Evolutionary conservation across 1,140 invertebrate genomes (phyloP).

Genomic region (Chelonus insularis): DNA sequence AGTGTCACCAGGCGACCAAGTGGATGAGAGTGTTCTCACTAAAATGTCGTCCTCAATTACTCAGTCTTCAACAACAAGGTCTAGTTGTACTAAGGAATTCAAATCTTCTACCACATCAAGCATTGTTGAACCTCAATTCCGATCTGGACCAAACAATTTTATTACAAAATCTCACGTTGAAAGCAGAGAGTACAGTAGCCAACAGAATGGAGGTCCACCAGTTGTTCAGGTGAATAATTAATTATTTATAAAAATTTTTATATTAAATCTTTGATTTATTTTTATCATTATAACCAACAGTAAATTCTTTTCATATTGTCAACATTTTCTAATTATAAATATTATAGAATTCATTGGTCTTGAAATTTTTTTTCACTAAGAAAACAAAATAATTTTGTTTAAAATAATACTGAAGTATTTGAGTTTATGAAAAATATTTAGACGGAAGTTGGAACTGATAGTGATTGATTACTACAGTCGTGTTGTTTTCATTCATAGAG

Average conservation of each 20-base stretch:
- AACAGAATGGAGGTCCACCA: slow-evolving; percentile 55
- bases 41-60: slow-evolving; percentile 56
- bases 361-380: no score
- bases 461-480: no score
- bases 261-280: no score
- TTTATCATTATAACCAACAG: no score
- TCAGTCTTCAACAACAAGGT: slow-evolving; percentile 52
- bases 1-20: slow-evolving; percentile 34
- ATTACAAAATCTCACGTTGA: slow-evolving; percentile 49
- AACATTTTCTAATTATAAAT: no score
- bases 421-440: no score
- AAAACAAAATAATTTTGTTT: no score
- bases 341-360: no score
- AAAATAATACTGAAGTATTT: no score
- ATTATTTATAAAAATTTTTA: neutral
- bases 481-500: no score
- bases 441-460: no score
- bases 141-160: slow-evolving; percentile 41
- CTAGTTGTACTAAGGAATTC: slow-evolving; percentile 54
- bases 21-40: slow-evolving; percentile 43
- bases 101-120: slow-evolving; percentile 47
- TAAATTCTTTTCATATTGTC: no score
- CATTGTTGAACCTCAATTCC: slow-evolving; percentile 39
- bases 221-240: slow-evolving; percentile 48
- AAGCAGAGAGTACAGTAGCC: slow-evolving; percentile 47